Evolutionary conservation across 2,797 vertebrate genomes (phyloP), one percentile per base, ranked within the genome.

Genomic region (Cyclopterus lumpus): DNA sequence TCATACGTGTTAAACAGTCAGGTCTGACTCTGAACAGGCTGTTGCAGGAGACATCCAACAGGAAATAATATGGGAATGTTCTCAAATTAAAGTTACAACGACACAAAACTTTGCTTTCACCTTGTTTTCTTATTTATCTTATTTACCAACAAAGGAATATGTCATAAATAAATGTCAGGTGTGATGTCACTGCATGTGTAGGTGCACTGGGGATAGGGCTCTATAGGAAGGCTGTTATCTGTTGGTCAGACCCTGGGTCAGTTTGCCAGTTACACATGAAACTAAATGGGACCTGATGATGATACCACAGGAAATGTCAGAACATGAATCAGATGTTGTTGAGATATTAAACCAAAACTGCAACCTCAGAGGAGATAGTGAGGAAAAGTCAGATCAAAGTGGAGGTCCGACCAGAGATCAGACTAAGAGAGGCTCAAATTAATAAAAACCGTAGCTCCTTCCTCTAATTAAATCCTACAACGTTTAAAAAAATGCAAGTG

Each of bases 21-120:
- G 44, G 8, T 68, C 34, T 22, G 46, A 53, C 26, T 60, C 54
- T 22, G 46, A 66, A 71, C 38, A 65, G 62, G 42, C 34, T 55
- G 80, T 75, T 26, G 12, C 59, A 42, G 6, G 40, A 55, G 51
- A 75, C 18, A 30, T 53, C 53, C n/a, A 65, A 42, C 40, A 51
- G 16, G 61, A 71, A 62, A 73, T 38, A 24, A 36, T 28, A 16
- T 14, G 16, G 60, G n/a, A 30, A 48, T 30, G 28, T 15, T 54
- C 46, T 26, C 6, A 65, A 63, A 53, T 64, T 36, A 30, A 46
- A 61, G 40, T 46, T 15, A 55, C 30, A 66, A 10, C 60, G 22
- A 70, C 32, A 57, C 15, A 1, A 51, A 51, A 51, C 15, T 8
- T 3, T 3, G 1, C 22, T 68, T 61, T 48, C 1, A 42, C 14